These are phyloP conservation scores for Eira barbara DNA, from an alignment of 2,113 vertebrate genomes.

Conservation along the genomic window DNA sequence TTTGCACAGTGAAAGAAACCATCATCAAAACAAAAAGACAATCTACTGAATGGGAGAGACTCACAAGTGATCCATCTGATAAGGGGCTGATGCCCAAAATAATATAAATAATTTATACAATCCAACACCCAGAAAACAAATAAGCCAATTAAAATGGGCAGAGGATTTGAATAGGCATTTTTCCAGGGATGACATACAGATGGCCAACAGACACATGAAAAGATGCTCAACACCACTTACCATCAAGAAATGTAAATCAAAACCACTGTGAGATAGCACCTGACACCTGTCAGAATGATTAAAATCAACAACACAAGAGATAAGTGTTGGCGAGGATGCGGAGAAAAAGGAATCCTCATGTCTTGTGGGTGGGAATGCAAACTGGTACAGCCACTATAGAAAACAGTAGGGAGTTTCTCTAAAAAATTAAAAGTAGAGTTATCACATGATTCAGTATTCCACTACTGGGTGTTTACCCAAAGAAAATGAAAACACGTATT, in stretches of 20 bases:
- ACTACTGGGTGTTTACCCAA: neutral
- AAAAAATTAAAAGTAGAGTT: neutral
- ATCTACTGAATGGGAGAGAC: neutral
- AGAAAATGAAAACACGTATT: neutral
- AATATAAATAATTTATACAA: neutral
- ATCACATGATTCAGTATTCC: neutral
- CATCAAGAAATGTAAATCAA: neutral
- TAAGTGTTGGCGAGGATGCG: neutral
- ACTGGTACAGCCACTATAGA: neutral
- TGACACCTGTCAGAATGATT: neutral
- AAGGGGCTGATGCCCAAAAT: neutral
- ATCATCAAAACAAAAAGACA: neutral
- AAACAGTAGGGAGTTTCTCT: neutral
- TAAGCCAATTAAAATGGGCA: neutral
- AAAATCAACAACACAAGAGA: neutral
- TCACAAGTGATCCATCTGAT: neutral
- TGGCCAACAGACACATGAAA: neutral
- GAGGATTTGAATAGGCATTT: neutral
- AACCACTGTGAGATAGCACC: neutral
- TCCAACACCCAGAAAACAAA: neutral
- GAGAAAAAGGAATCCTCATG: neutral
- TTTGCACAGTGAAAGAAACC: neutral
- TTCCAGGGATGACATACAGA: neutral
- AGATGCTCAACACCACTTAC: neutral
- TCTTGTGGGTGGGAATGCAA: neutral